Conservation (phyloP, 2,113 vertebrate genomes). For the Leucopsar rothschildi region DNA sequence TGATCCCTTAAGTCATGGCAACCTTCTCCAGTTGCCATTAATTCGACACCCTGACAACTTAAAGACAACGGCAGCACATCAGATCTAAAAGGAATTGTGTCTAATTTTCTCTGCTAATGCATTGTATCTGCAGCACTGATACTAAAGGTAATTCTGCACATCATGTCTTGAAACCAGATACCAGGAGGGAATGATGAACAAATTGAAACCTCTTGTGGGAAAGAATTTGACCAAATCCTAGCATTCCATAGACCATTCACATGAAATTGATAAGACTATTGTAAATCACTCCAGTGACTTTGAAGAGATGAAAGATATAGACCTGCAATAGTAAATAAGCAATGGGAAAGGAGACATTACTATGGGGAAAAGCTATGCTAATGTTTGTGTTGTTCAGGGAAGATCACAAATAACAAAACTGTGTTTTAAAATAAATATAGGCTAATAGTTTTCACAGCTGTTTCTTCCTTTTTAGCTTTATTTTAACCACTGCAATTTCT, state of each 20-base stretch:
- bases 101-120: constrained; percentile 75
- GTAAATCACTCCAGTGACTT: constrained; percentile 38
- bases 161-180: constrained; percentile 80
- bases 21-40: constrained; percentile 70
- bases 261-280: constrained; percentile 75
- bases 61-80: constrained; percentile 73
- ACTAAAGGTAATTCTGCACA: constrained; percentile 79
- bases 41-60: constrained; percentile 72
- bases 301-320: constrained; percentile 1
- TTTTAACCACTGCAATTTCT: not conserved
- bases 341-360: not conserved
- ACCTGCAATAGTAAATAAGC: not conserved
- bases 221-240: constrained; percentile 74
- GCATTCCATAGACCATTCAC: constrained; percentile 73
- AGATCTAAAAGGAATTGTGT: constrained; percentile 69
- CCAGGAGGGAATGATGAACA: constrained; percentile 71
- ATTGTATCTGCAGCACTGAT: constrained; percentile 72
- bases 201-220: constrained; percentile 83
- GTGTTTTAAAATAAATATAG: not conserved
- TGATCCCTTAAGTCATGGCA: constrained; percentile 64
- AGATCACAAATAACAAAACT: not conserved
- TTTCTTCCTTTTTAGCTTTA: not conserved
- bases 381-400: not conserved
- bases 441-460: not conserved
- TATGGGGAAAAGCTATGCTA: not conserved